Evolutionary conservation across 2,113 vertebrate genomes (phyloP).

Genomic region (Coptodon bakossiorum): DNA sequence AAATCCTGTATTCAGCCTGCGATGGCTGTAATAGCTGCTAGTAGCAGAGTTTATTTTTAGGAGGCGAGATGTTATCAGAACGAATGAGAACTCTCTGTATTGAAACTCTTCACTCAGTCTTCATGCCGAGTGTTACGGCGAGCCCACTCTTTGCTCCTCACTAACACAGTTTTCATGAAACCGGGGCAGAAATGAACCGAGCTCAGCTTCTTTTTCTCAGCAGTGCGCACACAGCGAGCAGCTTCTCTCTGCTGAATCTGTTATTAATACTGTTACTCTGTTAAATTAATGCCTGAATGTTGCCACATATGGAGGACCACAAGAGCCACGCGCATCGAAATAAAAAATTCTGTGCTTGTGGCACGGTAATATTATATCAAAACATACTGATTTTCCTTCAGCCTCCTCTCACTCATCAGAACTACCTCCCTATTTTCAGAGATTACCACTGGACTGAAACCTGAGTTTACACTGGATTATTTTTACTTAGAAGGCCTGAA

Average conservation of each 20-base stretch:
- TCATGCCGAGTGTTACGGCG: too few relatives aligned
- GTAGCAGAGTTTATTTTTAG: too few relatives aligned
- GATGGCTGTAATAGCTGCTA: too few relatives aligned
- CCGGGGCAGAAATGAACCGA: background rate
- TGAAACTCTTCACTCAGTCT: too few relatives aligned
- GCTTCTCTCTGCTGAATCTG: background rate
- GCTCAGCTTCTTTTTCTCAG: background rate
- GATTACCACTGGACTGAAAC: background rate
- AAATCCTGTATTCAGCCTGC: too few relatives aligned
- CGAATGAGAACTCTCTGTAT: too few relatives aligned
- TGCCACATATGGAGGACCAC: too few relatives aligned
- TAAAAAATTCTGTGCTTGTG: too few relatives aligned
- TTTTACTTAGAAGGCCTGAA: fast-evolving
- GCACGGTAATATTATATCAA: background rate
- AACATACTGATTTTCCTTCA: background rate
- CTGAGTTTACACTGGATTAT: fast-evolving
- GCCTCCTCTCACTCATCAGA: background rate
- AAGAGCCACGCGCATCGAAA: too few relatives aligned
- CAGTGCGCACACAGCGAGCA: fast-evolving
- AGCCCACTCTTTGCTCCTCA: too few relatives aligned
- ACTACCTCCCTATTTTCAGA: background rate
- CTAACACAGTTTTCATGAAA: background rate
- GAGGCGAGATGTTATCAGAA: too few relatives aligned
- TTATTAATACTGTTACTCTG: background rate
- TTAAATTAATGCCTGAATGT: background rate